Evolutionary conservation across 30 jellyfish, hydroid and myxozoan species (phyloP).

Genomic region (Morbakka virulenta): DNA sequence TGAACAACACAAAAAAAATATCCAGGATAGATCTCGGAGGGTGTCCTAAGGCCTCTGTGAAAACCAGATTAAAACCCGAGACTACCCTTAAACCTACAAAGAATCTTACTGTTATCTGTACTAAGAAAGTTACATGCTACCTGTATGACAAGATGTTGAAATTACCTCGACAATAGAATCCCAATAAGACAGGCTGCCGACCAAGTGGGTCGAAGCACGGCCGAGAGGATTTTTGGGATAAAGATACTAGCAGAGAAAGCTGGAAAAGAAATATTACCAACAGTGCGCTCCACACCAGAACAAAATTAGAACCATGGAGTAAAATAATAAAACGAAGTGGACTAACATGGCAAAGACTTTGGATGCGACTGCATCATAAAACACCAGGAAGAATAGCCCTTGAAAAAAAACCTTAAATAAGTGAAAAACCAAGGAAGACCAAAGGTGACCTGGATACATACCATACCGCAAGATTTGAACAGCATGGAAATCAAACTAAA

Average conservation of each 20-base stretch:
- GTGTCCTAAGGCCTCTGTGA: conserved; percentile 48
- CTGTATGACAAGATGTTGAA: conserved; percentile 42
- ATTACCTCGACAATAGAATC: conserved; percentile 28
- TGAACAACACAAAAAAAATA: conserved; percentile 30
- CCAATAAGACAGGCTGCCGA: conserved; percentile 49
- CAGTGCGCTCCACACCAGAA: neutral
- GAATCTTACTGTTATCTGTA: conserved; percentile 55
- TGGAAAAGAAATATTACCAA: neutral
- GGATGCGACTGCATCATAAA: neutral
- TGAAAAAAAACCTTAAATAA: neutral
- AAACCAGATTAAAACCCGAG: conserved; percentile 54
- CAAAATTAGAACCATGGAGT: neutral
- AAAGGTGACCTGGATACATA: no score
- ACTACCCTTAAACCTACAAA: conserved; percentile 49
- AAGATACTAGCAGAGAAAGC: conserved; percentile 61
- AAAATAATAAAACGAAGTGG: neutral
- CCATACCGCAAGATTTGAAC: no score
- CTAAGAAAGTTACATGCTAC: conserved; percentile 53
- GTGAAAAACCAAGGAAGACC: neutral
- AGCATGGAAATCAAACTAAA: no score
- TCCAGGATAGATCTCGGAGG: conserved; percentile 50
- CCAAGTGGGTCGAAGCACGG: conserved; percentile 42
- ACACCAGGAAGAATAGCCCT: conserved; percentile 4
- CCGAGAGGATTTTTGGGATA: conserved; percentile 57
- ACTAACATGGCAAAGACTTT: conserved; percentile 2